phyloP scores from a whole-genome alignment of 1,140 invertebrate species.

The Drosophila sechellia region DNA sequence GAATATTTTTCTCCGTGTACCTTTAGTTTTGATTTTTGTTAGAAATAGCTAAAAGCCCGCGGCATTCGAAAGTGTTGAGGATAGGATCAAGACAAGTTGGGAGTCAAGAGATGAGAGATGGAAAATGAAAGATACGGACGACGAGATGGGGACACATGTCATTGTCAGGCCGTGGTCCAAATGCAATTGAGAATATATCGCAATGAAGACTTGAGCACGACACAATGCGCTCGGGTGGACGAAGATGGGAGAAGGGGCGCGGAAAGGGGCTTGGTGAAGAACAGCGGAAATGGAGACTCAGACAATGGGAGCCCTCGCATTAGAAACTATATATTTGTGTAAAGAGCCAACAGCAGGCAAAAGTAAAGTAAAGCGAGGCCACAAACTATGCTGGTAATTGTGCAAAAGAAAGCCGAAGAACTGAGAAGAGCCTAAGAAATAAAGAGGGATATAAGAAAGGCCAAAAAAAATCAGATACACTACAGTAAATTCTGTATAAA shows the following conservation, averaged over 20 bases:
- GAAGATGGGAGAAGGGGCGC: neutral
- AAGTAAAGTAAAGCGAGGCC: conserved; percentile 2
- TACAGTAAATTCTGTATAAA: neutral
- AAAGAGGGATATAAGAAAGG: conserved; percentile 9
- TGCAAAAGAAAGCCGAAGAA: conserved; percentile 34
- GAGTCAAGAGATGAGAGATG: conserved; percentile 4
- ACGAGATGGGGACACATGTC: conserved; percentile 36
- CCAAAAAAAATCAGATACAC: conserved; percentile 30
- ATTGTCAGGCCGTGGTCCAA: conserved; percentile 46
- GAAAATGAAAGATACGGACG: neutral
- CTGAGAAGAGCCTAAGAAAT: conserved; percentile 15
- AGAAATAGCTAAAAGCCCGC: conserved; percentile 9
- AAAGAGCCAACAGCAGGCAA: conserved; percentile 12
- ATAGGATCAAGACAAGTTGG: conserved; percentile 29
- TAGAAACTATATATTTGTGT: conserved; percentile 37
- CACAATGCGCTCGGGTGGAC: conserved; percentile 29
- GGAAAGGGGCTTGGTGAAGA: neutral
- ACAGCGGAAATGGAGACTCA: conserved; percentile 44
- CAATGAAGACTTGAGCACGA: conserved; percentile 68
- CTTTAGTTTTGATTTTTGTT: neutral
- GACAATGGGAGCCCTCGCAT: conserved; percentile 47
- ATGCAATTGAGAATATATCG: conserved; percentile 63
- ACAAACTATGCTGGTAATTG: conserved; percentile 6
- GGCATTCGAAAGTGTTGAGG: conserved; percentile 31
- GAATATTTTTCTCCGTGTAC: neutral